Evolutionary conservation across 2,797 vertebrate genomes (phyloP).

Genomic region (Acropternis orthonyx): DNA sequence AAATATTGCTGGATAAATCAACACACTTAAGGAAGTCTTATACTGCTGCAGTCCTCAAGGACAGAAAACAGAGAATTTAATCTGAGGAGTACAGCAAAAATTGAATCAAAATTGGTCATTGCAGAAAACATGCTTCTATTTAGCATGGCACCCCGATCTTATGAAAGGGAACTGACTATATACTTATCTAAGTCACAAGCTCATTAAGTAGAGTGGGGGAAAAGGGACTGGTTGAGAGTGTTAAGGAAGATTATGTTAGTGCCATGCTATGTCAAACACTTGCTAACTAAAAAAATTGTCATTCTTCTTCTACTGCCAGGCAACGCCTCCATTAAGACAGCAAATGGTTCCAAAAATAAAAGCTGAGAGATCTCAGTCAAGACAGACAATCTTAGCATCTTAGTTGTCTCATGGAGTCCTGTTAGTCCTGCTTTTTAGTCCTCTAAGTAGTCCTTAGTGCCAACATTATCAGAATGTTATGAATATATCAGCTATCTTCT

Average conservation of each 20-base stretch:
- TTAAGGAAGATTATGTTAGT: neutral
- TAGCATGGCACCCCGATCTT: neutral
- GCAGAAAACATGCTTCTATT: neutral
- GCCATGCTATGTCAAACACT: neutral
- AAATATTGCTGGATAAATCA: neutral
- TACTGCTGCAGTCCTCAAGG: neutral
- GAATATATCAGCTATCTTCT: neutral
- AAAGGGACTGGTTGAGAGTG: neutral
- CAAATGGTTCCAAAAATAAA: neutral
- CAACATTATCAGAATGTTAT: neutral
- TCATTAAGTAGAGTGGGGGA: neutral
- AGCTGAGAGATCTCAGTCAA: neutral
- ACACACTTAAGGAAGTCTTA: neutral
- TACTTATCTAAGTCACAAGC: neutral
- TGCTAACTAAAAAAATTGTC: neutral
- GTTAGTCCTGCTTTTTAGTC: neutral
- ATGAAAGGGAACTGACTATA: neutral
- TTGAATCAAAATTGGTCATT: neutral
- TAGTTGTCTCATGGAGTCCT: neutral
- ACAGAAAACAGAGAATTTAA: neutral
- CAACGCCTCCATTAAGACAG: neutral
- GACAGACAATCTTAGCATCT: neutral
- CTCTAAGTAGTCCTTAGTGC: neutral
- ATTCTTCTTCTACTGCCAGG: neutral
- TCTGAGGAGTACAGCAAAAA: neutral